Base-by-base conservation (phyloP, 2,888 invertebrate genomes). In the Laothoe populi region DNA sequence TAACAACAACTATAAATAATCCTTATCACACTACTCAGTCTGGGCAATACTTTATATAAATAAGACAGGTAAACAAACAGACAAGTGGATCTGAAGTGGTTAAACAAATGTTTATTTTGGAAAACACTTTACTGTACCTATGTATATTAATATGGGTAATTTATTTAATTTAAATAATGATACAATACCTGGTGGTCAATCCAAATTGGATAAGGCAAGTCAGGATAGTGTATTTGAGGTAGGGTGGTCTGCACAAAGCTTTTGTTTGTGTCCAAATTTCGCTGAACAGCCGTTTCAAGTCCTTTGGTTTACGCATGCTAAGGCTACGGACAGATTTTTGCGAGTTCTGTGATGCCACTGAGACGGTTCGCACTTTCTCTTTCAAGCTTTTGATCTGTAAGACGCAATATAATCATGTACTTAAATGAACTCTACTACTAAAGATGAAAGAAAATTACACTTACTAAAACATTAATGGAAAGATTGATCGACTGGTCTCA, bases 141-240 rank as follows among this genome's bases (percentile, higher is more conserved):
- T n/a, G n/a, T n/a, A n/a, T n/a, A n/a, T n/a, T n/a, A n/a, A n/a
- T n/a, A n/a, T n/a, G n/a, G n/a, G n/a, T n/a, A n/a, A n/a, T n/a
- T n/a, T n/a, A n/a, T n/a, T n/a, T n/a, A n/a, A n/a, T 10, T 13
- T 38, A 38, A 38, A 13, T 13, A 21, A 44, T 10, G 1, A 23
- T 45, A 57, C 24, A 62, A 75, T 84, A 95, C 95, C 95, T 95
- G 60, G 96, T 95, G 46, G 96, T 96, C 65, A 96, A 88, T 72
- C 97, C 97, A 82, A 97, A 97, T 80, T 97, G 97, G 71, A 97
- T 96, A 45, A 95, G 93, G 82, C 97, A 96, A 57, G 96, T 96
- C 64, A 97, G 93, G 61, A 96, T 80, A 31, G 96, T 96, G 82
- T 96, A 96, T 75, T 95, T 95, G 59, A 96, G 89, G 90, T 96